A percentile compares a stretch with the other conserved stretches of the same genome.
These are phyloP conservation scores for Percina caprodes DNA, from an alignment of 2,113 vertebrate species.

Conservation along the genomic window DNA sequence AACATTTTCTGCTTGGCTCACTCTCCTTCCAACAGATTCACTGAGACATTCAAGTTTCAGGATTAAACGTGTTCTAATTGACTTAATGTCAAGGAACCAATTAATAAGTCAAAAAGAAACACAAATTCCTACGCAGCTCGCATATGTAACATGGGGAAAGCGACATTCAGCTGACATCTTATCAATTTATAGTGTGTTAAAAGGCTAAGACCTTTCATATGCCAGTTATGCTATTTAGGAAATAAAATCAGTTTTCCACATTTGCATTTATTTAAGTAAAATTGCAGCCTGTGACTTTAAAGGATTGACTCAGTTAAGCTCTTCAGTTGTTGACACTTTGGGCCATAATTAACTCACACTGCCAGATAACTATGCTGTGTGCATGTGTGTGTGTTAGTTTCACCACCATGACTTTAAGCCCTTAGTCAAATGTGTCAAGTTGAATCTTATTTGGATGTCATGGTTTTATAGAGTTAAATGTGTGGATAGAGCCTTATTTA, in stretches of 20 bases:
- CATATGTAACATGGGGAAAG: conserved; percentile 12
- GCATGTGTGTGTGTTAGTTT: neutral
- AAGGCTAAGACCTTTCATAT: neutral
- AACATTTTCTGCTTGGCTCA: conserved; percentile 31
- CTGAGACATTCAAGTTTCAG: conserved; percentile 36
- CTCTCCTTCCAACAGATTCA: conserved; percentile 17
- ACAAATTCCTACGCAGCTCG: conserved; percentile 7
- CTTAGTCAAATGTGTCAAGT: conserved; percentile 30
- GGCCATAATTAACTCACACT: conserved; percentile 41
- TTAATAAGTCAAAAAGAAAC: conserved; percentile 32
- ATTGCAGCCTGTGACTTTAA: conserved; percentile 40
- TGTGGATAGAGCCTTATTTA: neutral
- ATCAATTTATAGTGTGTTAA: neutral
- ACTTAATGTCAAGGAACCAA: conserved; percentile 23
- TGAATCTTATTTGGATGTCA: conserved; percentile 32
- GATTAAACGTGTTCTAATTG: conserved; percentile 47
- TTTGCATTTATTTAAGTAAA: conserved; percentile 25
- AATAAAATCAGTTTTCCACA: conserved; percentile 8
- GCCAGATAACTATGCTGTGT: conserved; percentile 9
- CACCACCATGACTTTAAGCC: conserved; percentile 28
- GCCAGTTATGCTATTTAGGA: conserved; percentile 18
- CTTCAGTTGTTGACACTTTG: conserved; percentile 45
- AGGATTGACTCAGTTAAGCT: conserved; percentile 48
- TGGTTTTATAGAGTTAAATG: conserved; percentile 43
- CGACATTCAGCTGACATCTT: conserved; percentile 41